Percentiles rank a stretch among this genome's conserved stretches.
Evolutionary conservation across 2,113 vertebrate genomes (phyloP).

Genomic region (Nanorana parkeri): DNA sequence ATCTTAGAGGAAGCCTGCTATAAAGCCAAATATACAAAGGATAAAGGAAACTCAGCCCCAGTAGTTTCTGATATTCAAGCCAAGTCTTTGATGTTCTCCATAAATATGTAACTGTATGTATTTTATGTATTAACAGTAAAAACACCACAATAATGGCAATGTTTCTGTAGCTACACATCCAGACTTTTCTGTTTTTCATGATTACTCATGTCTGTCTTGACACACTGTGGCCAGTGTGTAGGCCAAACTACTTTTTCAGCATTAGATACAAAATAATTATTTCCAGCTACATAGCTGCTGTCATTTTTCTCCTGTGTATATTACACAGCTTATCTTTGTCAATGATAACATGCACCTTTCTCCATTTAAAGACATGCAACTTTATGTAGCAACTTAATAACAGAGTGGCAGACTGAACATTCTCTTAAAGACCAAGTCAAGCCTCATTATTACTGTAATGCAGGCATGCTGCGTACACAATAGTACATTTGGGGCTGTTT

Average conservation of each 20-base stretch:
- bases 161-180: not conserved
- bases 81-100: constrained; percentile 35
- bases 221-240: not conserved
- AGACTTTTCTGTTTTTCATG: not conserved
- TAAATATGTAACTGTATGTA: constrained; percentile 9
- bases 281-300: too few relatives aligned
- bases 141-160: not conserved
- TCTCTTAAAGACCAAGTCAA: too few relatives aligned
- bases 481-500: too few relatives aligned
- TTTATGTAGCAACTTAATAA: too few relatives aligned
- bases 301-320: too few relatives aligned
- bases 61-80: constrained; percentile 32
- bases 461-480: too few relatives aligned
- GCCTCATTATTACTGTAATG: too few relatives aligned
- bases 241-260: not conserved
- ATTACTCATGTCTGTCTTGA: not conserved
- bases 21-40: constrained; percentile 16
- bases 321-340: too few relatives aligned
- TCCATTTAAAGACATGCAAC: too few relatives aligned
- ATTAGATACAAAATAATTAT: too few relatives aligned
- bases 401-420: too few relatives aligned
- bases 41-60: constrained; percentile 17
- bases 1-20: constrained; percentile 30
- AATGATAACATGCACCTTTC: too few relatives aligned
- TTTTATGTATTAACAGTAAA: constrained; percentile 21